Conservation (phyloP, 2,888 invertebrate genomes). For the Pachycephus smyrnensis region DNA sequence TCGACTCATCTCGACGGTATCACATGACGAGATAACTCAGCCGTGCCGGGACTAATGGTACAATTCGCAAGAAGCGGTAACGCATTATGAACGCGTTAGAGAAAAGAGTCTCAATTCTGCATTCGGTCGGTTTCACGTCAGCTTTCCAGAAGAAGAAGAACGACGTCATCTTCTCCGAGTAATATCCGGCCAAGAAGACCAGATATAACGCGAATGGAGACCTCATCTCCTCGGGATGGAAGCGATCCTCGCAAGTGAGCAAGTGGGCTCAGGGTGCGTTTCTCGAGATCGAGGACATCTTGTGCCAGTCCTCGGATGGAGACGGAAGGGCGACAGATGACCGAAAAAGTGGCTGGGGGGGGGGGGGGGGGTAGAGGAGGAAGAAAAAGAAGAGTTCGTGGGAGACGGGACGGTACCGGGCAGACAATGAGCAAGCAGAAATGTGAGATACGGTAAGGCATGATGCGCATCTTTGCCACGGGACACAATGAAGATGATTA, state of each 20-base stretch:
- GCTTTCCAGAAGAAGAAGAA: too few species aligned
- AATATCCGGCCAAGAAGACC: too few species aligned
- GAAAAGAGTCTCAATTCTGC: not conserved
- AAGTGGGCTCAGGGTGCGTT: too few species aligned
- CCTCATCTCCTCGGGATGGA: too few species aligned
- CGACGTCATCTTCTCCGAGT: too few species aligned
- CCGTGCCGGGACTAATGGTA: slow-evolving; percentile 14
- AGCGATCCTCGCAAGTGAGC: too few species aligned
- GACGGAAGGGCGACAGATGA: not conserved
- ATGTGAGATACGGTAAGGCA: slow-evolving; percentile 22
- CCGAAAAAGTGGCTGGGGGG: not conserved
- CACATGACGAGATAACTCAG: slow-evolving; percentile 27
- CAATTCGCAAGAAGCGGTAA: slow-evolving; percentile 15
- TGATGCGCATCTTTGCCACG: slow-evolving; percentile 31
- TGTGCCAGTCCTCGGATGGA: not conserved
- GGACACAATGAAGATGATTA: slow-evolving; percentile 41
- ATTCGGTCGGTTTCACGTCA: not conserved
- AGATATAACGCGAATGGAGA: too few species aligned
- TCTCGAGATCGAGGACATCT: too few species aligned
- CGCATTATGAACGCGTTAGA: slow-evolving; percentile 9
- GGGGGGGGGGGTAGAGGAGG: slow-evolving; percentile 20
- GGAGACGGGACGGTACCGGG: slow-evolving; percentile 15
- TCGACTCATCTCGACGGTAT: slow-evolving; percentile 8
- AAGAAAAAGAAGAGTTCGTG: not conserved
- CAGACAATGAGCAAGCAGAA: slow-evolving; percentile 36